Evolutionary conservation across 35 echinoderm and acorn worm genomes (phyloP), one percentile per base, ranked within the genome.

Genomic region (Apostichopus japonicus): DNA sequence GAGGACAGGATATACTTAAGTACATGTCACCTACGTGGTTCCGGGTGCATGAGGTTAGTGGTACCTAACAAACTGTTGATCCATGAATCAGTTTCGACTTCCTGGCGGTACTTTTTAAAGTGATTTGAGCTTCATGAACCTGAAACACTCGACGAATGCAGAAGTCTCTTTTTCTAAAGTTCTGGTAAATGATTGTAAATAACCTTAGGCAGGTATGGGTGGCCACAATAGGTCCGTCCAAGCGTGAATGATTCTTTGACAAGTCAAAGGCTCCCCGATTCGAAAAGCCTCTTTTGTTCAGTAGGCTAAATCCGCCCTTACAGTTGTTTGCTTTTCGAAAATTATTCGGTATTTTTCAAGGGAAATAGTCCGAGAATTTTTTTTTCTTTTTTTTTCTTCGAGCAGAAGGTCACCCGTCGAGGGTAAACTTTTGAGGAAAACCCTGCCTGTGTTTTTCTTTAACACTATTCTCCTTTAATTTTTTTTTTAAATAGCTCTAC

Each of bases 231-330:
- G 56, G 10, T n/a, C 56, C 81, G 57, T 8, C 15, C 54, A 84
- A 58, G 22, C 81, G 81, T 84, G 81, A 84, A 84, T 84, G 81
- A 84, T 58, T 53, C 81, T 57, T 57, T 84, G 81, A 84, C 81
- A 84, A 84, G 81, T 84, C 81, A 84, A 84, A 84, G 81, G 81
- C 56, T 19, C 21, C 21, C 81, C 81, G 81, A 56, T 24, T 84
- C 81, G 54, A 83, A 84, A 57, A 61, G 81, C 81, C 15, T 51
- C 81, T 19, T 23, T 84, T 84, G 81, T 84, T 84, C 21, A 54
- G 10, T 14, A 84, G 54, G 81, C 55, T 84, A 84, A 84, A 84
- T 84, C 81, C n/a, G 81, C 81, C 81, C 81, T 84, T 58, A 57
- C 24, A 84, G 81, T 84, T 84, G 81, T 84, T 84, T 84, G 56